These are phyloP conservation scores for Lasius fuliginosus DNA, from an alignment of 2,888 invertebrate species.

Conservation along the genomic window DNA sequence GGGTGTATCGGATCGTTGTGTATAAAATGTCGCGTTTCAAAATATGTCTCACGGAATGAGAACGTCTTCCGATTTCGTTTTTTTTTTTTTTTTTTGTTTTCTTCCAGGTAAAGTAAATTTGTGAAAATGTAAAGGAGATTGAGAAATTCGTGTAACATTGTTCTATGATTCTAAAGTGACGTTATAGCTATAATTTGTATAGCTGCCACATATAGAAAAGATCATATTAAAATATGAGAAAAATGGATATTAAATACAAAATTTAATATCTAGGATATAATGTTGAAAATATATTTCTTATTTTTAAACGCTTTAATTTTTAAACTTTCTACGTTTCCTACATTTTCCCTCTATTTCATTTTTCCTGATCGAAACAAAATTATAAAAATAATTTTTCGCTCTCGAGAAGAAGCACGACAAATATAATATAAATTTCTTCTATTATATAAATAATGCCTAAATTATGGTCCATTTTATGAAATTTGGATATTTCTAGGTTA, in stretches of 20 bases:
- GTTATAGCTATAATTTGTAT: not conserved
- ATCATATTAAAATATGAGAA: not conserved
- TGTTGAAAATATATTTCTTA: not conserved
- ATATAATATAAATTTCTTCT: not conserved
- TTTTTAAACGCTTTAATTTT: not conserved
- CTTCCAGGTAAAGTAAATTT: not conserved
- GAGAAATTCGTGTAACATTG: not conserved
- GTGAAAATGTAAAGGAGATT: not conserved
- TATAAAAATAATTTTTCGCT: not conserved
- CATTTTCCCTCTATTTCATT: not conserved
- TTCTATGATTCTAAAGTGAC: not conserved
- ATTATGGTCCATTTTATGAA: not conserved
- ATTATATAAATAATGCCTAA: not conserved
- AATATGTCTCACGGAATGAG: not conserved
- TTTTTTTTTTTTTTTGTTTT: not conserved
- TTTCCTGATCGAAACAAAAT: not conserved
- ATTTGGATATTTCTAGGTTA: not conserved
- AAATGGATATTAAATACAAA: not conserved
- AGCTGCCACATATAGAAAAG: not conserved
- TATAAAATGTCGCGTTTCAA: not conserved
- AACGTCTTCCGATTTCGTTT: not conserved
- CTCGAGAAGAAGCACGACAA: not conserved
- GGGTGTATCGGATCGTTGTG: not conserved
- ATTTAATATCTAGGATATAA: not conserved
- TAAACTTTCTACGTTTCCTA: not conserved